Conservation (phyloP, 2,888 invertebrate species). For the Sthenelais limicola region DNA sequence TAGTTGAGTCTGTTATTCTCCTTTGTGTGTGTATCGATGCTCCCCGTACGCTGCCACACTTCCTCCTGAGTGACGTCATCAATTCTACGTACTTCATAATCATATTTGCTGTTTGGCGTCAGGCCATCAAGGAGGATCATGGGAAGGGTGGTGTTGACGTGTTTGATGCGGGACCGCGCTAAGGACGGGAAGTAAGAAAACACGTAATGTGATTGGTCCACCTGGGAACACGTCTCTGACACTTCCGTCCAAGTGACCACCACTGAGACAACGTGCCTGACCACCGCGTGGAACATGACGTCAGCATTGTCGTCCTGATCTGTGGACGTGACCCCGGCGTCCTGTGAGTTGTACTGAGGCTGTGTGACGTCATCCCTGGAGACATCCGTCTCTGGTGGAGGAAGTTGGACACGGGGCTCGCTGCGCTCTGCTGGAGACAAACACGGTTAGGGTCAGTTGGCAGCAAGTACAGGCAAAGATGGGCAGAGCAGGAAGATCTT, state of each 20-base stretch:
- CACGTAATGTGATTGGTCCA: slow-evolving; percentile 28
- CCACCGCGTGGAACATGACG: slow-evolving; percentile 20
- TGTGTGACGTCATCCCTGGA: neutral
- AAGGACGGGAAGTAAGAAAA: slow-evolving; percentile 2
- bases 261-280: slow-evolving; percentile 9
- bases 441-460: too few relatives aligned
- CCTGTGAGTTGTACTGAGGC: neutral
- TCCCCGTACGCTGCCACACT: slow-evolving; percentile 7
- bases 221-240: neutral
- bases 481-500: too few relatives aligned
- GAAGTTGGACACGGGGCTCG: slow-evolving; percentile 9
- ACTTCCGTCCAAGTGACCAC: slow-evolving; percentile 22
- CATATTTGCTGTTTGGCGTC: slow-evolving; percentile 86
- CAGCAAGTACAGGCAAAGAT: too few relatives aligned
- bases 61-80: slow-evolving; percentile 30
- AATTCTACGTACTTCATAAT: slow-evolving; percentile 81
- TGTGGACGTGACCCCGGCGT: neutral
- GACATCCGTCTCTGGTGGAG: slow-evolving; percentile 15
- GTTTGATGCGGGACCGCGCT: neutral
- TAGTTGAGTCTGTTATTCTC: slow-evolving; percentile 4
- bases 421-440: slow-evolving; percentile 26
- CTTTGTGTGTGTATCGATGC: slow-evolving; percentile 9
- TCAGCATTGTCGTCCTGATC: slow-evolving; percentile 4
- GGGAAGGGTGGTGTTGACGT: slow-evolving; percentile 39
- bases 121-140: slow-evolving; percentile 84